A percentile compares a stretch with the other conserved stretches of the same genome.
phyloP scores from a whole-genome alignment of 2,888 invertebrate species.

The Xanthia icteritia region DNA sequence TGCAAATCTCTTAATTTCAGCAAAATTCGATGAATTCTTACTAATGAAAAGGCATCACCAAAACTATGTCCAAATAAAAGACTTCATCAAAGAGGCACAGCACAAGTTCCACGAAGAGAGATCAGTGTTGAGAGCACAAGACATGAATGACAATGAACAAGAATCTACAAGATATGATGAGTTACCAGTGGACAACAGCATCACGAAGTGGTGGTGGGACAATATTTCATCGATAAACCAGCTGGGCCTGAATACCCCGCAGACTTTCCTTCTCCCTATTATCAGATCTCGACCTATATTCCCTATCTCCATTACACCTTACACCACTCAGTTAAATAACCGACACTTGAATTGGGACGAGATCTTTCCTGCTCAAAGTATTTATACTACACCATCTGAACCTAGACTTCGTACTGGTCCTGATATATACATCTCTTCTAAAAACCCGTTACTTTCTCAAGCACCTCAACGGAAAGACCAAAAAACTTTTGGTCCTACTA shows the following conservation, averaged over 20 bases:
- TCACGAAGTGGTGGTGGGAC: neutral
- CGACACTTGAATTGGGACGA: constrained; percentile 14
- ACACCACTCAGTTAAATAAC: neutral
- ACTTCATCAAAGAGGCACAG: constrained; percentile 11
- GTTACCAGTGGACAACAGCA: neutral
- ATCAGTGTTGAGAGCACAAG: neutral
- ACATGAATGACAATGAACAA: rapidly evolving
- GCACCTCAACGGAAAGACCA: no score
- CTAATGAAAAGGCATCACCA: constrained; percentile 9
- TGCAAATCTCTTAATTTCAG: neutral
- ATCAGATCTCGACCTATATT: constrained; percentile 5
- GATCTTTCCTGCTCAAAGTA: neutral
- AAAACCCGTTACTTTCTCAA: neutral
- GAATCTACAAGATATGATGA: neutral
- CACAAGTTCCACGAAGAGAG: neutral
- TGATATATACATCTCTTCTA: rapidly evolving
- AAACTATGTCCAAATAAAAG: constrained; percentile 11
- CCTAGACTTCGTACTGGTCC: neutral
- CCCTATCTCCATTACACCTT: neutral
- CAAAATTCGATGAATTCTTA: constrained; percentile 28
- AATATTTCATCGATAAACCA: neutral
- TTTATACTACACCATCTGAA: neutral
- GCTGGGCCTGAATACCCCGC: neutral
- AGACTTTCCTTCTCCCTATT: no score
- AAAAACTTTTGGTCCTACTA: neutral